Evolutionary conservation across 2,113 vertebrate species (phyloP), one percentile per base, ranked within the genome.

Genomic region (Leucoraja erinaceus): DNA sequence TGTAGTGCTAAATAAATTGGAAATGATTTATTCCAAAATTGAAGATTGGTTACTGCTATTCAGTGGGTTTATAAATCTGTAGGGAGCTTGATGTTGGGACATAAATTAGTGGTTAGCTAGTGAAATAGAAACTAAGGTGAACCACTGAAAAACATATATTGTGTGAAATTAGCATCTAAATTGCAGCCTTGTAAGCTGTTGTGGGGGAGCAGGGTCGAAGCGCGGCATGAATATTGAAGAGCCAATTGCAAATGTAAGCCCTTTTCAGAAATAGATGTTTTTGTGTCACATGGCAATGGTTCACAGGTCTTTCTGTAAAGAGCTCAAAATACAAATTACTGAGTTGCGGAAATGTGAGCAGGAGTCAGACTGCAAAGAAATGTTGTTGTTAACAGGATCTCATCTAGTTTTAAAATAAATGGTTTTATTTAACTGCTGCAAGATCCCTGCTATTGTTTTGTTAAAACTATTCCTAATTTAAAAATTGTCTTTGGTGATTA

Each of bases 21-120:
- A 91, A 70, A 38, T 91, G 0, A 83, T 74, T 68, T 38, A 70
- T 68, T 66, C 63, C 20, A 66, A 90, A 91, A 70, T 31, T 68
- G 31, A 91, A 72, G 20, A 10, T 47, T 74, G 68, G 68, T 38
- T 54, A 47, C 22, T 74, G 90, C 66, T 68, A 25, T 91, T 91
- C 10, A 70, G 90, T 0, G 54, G 90, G 66, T 74, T 91, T 91
- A 72, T 54, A 74, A 74, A 38, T 91, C 68, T 4, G 9, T 54
- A 28, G 68, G 90, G 90, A 28, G 38, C 47, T 91, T 91, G 90
- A 61, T 70, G 88, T 72, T 47, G 33, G 63, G 38, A 91, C 90
- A 74, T 72, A 91, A 72, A 54, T 47, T 91, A 54, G 66, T 28
- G 90, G 68, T 91, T 74, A 91, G 90, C 33, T 91, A 10, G 68